A percentile compares a stretch with the other conserved stretches of the same genome.
phyloP scores from a whole-genome alignment of 2,113 vertebrate genomes.

The Sinocyclocheilus rhinocerous region DNA sequence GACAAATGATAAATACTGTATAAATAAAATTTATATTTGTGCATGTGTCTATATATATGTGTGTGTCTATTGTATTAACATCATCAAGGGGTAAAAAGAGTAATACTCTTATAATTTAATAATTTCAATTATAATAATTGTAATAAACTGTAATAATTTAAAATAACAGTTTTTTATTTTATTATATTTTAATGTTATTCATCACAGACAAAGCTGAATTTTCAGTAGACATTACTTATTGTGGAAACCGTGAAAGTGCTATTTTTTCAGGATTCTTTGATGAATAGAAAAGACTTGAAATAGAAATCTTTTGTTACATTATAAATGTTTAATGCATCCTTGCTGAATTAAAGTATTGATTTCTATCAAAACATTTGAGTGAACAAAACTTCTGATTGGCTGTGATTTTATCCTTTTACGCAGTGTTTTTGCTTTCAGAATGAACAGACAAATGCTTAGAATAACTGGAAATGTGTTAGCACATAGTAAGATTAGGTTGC shows the following conservation, averaged over 20 bases:
- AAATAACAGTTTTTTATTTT: no score
- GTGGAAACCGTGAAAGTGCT: no score
- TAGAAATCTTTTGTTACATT: neutral
- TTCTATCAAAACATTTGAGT: neutral
- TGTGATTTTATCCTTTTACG: neutral
- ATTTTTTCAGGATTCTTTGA: no score
- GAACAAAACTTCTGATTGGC: neutral
- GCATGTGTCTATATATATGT: no score
- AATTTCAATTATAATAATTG: no score
- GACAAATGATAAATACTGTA: neutral
- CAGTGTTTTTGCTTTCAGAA: neutral
- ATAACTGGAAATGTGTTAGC: neutral
- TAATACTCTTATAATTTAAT: no score
- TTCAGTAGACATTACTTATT: conserved; percentile 68
- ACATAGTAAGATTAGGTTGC: neutral
- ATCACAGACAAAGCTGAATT: no score
- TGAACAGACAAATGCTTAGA: neutral
- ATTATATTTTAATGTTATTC: conserved; percentile 57
- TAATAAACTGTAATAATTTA: no score
- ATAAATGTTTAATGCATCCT: neutral
- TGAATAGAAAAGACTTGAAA: no score
- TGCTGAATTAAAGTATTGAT: neutral
- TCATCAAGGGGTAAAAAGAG: neutral
- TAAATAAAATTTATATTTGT: neutral
- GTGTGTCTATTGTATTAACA: neutral